These are phyloP conservation scores for Eutolmus rufibarbis DNA, from an alignment of 2,888 invertebrate species.

Conservation along the genomic window DNA sequence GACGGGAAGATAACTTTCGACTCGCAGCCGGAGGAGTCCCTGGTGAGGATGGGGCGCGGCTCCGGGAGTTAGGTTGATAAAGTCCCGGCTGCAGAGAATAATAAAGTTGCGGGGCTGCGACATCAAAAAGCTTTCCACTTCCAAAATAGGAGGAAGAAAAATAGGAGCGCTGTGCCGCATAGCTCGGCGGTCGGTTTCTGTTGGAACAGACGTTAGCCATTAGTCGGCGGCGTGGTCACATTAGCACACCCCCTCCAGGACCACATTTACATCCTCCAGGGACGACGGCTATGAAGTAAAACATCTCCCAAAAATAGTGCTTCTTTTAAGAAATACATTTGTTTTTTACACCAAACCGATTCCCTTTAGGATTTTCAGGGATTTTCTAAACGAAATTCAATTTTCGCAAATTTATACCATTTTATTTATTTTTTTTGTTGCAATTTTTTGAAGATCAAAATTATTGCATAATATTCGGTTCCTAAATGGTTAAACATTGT, in stretches of 20 bases:
- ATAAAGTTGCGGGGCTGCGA: neutral
- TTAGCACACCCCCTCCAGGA: neutral
- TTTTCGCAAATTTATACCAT: neutral
- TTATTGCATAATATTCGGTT: no score
- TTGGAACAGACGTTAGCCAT: slow-evolving; percentile 12
- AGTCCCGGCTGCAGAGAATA: neutral
- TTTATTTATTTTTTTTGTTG: no score
- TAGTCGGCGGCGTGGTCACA: neutral
- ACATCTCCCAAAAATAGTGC: neutral
- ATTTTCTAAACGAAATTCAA: neutral
- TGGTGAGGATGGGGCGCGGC: neutral
- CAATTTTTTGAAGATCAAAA: no score
- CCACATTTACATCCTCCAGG: neutral
- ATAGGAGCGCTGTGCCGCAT: neutral
- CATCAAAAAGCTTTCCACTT: slow-evolving; percentile 25
- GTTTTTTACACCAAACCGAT: neutral
- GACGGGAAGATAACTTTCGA: neutral
- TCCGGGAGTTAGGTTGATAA: neutral
- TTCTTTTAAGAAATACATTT: neutral
- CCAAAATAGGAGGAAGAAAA: neutral
- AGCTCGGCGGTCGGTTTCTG: neutral
- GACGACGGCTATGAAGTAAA: neutral
- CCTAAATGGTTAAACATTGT: no score
- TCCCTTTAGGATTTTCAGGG: neutral
- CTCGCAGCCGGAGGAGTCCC: neutral